These are phyloP conservation scores for Percopsis transmontana DNA, from an alignment of 2,113 vertebrate species.

Conservation along the genomic window DNA sequence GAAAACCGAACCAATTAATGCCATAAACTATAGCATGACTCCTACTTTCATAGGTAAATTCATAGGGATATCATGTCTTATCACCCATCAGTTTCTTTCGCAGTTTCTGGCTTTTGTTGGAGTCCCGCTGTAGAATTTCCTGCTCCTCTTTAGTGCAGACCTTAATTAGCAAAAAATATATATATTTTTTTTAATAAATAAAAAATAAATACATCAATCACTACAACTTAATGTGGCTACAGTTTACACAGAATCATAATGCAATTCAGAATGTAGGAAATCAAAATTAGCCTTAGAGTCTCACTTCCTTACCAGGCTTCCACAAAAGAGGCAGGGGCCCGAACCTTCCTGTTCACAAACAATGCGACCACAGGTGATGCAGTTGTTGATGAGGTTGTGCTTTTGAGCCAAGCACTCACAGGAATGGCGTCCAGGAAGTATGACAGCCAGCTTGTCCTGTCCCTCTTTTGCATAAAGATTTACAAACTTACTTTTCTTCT, in stretches of 20 bases:
- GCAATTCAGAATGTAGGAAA: background rate
- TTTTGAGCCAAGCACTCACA: constrained; percentile 96
- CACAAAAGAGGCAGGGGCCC: constrained; percentile 93
- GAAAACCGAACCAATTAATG: background rate
- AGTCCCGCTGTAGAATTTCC: constrained; percentile 92
- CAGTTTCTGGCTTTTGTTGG: constrained; percentile 97
- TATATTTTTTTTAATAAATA: background rate
- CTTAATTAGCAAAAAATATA: constrained; percentile 61
- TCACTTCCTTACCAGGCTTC: constrained; percentile 80
- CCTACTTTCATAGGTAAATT: background rate
- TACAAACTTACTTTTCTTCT: constrained; percentile 90
- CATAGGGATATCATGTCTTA: constrained; percentile 50
- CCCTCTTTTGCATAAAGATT: constrained; percentile 91
- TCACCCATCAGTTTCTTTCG: constrained; percentile 95
- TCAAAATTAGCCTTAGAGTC: background rate
- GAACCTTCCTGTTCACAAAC: constrained; percentile 97
- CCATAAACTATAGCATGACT: background rate
- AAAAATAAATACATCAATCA: background rate
- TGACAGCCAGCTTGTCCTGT: constrained; percentile 85
- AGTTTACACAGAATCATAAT: background rate
- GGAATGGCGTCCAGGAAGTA: constrained; percentile 87
- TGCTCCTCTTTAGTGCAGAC: constrained; percentile 95
- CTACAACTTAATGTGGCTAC: background rate
- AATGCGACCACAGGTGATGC: constrained; percentile 90
- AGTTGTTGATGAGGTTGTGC: constrained; percentile 96